Evolutionary conservation across 2,797 vertebrate species (phyloP).

Genomic region (Acanthurus tractus): DNA sequence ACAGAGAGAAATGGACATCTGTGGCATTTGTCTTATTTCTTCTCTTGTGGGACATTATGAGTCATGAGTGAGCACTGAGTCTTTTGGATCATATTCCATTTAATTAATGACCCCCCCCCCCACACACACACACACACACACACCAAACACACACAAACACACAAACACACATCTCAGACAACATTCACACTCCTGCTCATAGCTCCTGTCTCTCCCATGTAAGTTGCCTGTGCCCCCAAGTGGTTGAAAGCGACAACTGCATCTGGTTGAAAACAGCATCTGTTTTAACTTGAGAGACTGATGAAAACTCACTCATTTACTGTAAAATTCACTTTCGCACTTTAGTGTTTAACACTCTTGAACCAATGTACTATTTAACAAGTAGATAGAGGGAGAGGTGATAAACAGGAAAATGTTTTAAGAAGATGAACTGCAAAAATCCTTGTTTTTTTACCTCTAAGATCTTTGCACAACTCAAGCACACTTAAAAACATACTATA

Average conservation of each 20-base stretch:
- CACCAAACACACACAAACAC: conserved; percentile 1
- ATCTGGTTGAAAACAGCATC: conserved; percentile 28
- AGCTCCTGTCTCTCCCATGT: conserved; percentile 61
- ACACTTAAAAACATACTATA: background rate
- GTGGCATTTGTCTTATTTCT: conserved; percentile 78
- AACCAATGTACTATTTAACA: background rate
- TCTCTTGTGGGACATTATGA: conserved; percentile 75
- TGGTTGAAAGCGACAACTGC: conserved; percentile 75
- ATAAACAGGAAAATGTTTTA: background rate
- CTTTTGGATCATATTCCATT: conserved; percentile 81
- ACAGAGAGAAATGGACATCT: conserved; percentile 74
- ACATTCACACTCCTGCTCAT: conserved; percentile 35
- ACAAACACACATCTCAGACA: conserved; percentile 10
- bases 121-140: conserved; percentile 17
- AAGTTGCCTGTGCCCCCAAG: conserved; percentile 87
- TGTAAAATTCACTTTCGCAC: conserved; percentile 1
- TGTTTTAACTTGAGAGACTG: conserved; percentile 30
- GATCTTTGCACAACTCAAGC: conserved; percentile 5
- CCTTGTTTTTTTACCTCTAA: background rate
- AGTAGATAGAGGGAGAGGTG: background rate
- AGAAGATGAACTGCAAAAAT: background rate
- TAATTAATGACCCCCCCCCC: conserved; percentile 74
- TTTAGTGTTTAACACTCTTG: background rate
- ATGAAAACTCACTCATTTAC: conserved; percentile 2
- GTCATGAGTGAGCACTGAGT: conserved; percentile 71